Evolutionary conservation across 2,888 invertebrate species (phyloP).

Genomic region (Polylopha cassiicola): DNA sequence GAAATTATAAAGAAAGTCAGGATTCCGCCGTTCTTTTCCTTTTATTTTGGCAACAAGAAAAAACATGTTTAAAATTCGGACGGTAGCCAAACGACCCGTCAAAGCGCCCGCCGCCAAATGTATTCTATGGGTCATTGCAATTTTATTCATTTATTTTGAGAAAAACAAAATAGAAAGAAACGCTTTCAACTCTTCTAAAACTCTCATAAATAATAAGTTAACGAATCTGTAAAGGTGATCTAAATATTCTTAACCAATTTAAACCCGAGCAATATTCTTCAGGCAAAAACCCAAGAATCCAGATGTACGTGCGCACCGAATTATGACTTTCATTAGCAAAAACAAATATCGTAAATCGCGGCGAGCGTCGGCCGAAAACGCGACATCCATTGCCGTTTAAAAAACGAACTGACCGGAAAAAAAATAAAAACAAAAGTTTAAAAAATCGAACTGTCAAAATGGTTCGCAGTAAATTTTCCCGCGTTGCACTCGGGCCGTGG

Average conservation of each 20-base stretch:
- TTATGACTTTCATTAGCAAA: conserved; percentile 61
- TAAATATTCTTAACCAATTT: conserved; percentile 15
- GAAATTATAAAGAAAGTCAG: conserved; percentile 21
- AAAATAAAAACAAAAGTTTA: conserved; percentile 48
- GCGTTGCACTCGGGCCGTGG: conserved; percentile 40
- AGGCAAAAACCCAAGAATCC: conserved; percentile 25
- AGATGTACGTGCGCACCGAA: conserved; percentile 30
- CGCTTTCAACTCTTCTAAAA: conserved; percentile 15
- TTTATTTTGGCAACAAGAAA: conserved; percentile 25
- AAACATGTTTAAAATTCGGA: conserved; percentile 39
- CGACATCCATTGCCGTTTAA: conserved; percentile 53
- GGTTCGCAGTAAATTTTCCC: conserved; percentile 68
- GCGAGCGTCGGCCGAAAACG: conserved; percentile 59
- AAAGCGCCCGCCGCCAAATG: conserved; percentile 33
- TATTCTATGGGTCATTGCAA: conserved; percentile 18
- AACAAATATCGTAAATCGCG: conserved; percentile 62
- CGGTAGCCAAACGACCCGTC: conserved; percentile 27
- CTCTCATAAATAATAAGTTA: conserved; percentile 19
- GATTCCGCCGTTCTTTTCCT: conserved; percentile 17
- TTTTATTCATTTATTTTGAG: conserved; percentile 17
- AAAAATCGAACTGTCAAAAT: conserved; percentile 74
- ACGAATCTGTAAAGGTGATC: conserved; percentile 11
- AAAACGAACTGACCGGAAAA: conserved; percentile 48
- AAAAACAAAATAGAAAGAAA: conserved; percentile 11
- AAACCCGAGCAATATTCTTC: conserved; percentile 19